Evolutionary conservation across 1,140 invertebrate species (phyloP).

Genomic region (Drosophila pruinosa): DNA sequence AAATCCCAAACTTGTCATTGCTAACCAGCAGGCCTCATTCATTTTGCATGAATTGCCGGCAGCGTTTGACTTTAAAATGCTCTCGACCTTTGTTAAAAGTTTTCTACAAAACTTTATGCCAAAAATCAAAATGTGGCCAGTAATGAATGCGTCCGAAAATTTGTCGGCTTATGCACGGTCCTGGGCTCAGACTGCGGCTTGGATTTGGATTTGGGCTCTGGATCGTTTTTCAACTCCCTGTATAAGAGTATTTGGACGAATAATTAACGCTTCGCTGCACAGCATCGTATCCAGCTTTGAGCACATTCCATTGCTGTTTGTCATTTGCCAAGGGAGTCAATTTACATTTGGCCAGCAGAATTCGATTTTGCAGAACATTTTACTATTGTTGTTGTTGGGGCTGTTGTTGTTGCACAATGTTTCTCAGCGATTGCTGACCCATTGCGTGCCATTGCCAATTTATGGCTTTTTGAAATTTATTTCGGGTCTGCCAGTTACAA

Average conservation of each 20-base stretch:
- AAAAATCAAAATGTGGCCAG: slow-evolving; percentile 71
- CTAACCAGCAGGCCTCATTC: slow-evolving; percentile 58
- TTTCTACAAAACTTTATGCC: slow-evolving; percentile 63
- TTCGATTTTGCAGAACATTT: slow-evolving; percentile 50
- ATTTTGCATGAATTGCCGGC: slow-evolving; percentile 68
- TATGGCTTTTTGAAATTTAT: slow-evolving; percentile 68
- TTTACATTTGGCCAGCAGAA: slow-evolving; percentile 58
- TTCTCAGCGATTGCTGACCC: slow-evolving; percentile 39
- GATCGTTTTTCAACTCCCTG: not conserved
- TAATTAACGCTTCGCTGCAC: slow-evolving; percentile 72
- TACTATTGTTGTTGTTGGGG: slow-evolving; percentile 6
- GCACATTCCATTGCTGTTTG: slow-evolving; percentile 41
- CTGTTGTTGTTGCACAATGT: slow-evolving; percentile 11
- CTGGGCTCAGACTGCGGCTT: not conserved
- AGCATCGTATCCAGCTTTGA: slow-evolving; percentile 23
- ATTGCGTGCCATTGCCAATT: slow-evolving; percentile 57
- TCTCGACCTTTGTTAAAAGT: slow-evolving; percentile 77
- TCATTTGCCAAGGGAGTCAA: slow-evolving; percentile 53
- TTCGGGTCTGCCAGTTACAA: slow-evolving; percentile 54
- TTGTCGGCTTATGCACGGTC: slow-evolving; percentile 42
- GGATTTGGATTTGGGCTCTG: not conserved
- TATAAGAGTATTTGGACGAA: slow-evolving; percentile 38
- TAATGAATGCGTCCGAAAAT: slow-evolving; percentile 69
- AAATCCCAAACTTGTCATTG: slow-evolving; percentile 63
- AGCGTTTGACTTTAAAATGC: slow-evolving; percentile 75